These are phyloP conservation scores for Procambarus clarkii DNA, from an alignment of 1,140 invertebrate genomes.

Conservation along the genomic window DNA sequence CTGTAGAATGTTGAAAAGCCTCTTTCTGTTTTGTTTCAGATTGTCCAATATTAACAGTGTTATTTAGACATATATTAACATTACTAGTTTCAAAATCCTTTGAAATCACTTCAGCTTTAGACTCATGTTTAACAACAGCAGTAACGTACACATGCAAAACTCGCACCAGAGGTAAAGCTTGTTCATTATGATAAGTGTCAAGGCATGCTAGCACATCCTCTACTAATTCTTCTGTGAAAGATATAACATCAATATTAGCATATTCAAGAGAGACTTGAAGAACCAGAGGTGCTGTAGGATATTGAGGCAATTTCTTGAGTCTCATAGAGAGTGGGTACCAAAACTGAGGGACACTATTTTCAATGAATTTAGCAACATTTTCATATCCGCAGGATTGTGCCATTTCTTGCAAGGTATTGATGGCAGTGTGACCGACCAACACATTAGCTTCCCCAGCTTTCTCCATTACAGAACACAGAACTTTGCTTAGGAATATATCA, in stretches of 20 bases:
- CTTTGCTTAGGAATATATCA: constrained; percentile 49
- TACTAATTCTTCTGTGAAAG: constrained; percentile 45
- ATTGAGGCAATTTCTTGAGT: constrained; percentile 39
- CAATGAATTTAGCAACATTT: constrained; percentile 42
- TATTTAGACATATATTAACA: neutral
- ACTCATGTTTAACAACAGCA: constrained; percentile 25
- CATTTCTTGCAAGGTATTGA: constrained; percentile 43
- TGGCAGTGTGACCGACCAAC: constrained; percentile 42
- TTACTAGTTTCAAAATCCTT: neutral
- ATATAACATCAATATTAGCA: constrained; percentile 48
- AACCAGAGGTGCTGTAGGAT: constrained; percentile 51
- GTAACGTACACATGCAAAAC: constrained; percentile 45
- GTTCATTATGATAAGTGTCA: constrained; percentile 29
- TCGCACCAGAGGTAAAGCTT: constrained; percentile 29
- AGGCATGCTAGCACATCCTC: constrained; percentile 17
- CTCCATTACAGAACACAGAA: constrained; percentile 60
- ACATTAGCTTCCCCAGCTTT: constrained; percentile 61
- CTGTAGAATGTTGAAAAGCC: neutral
- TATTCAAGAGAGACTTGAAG: constrained; percentile 52
- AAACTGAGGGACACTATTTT: constrained; percentile 55
- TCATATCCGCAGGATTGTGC: constrained; percentile 39
- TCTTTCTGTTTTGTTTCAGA: neutral
- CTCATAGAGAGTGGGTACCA: constrained; percentile 64
- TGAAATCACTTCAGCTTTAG: neutral
- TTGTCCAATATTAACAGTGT: neutral